These are phyloP conservation scores for Myocastor coypus DNA, from an alignment of 2,113 vertebrate genomes.

Conservation along the genomic window DNA sequence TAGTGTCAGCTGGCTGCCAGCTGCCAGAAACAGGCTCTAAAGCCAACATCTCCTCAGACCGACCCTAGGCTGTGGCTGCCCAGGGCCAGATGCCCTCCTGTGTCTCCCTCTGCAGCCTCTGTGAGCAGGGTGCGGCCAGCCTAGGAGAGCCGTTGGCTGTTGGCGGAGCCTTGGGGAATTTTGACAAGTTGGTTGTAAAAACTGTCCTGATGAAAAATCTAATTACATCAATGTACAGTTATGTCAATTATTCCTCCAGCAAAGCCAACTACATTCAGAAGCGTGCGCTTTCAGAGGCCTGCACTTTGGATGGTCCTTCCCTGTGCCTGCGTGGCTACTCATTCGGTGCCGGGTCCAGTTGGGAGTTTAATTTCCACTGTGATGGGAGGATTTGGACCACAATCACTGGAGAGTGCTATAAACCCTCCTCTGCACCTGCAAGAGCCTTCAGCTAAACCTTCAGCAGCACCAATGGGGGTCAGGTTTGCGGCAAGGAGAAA, in stretches of 20 bases:
- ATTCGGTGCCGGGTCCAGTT: too few species aligned
- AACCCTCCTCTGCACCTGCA: background rate
- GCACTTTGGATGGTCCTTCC: background rate
- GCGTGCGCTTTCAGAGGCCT: background rate
- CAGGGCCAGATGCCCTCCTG: background rate
- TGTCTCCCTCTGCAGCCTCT: background rate
- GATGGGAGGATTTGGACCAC: background rate
- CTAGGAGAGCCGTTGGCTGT: fast-evolving
- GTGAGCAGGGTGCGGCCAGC: background rate
- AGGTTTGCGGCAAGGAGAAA: background rate
- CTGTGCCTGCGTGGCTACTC: background rate
- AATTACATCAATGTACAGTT: background rate
- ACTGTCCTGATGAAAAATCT: background rate
- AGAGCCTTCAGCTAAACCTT: background rate
- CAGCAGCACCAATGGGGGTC: background rate
- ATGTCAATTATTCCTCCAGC: background rate
- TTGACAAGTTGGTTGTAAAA: background rate
- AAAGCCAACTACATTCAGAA: background rate
- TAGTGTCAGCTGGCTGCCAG: too few species aligned
- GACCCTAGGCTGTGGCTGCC: background rate
- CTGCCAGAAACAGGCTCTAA: background rate
- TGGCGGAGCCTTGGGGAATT: background rate
- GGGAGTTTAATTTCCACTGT: background rate
- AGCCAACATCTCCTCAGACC: background rate
- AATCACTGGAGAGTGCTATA: background rate